A percentile compares a stretch with the other conserved stretches of the same genome.
These are phyloP conservation scores for Chaetodon auriga DNA, from an alignment of 2,113 vertebrate species.

Conservation along the genomic window DNA sequence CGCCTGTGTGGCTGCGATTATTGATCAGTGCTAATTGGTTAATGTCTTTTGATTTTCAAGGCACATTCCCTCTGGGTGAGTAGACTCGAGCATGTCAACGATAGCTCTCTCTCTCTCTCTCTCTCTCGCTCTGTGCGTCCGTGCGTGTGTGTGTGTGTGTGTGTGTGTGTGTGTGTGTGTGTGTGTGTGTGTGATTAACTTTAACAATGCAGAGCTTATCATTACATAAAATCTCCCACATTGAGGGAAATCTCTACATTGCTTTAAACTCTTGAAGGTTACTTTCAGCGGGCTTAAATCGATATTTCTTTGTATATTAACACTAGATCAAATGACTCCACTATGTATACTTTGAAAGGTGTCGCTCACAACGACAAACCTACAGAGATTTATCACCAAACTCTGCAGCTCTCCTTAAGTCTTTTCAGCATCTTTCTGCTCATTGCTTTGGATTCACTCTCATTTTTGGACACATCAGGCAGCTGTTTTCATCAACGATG, in stretches of 20 bases:
- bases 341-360: background rate
- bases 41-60: constrained; percentile 81
- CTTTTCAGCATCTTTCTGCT: background rate
- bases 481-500: background rate
- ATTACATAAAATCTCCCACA: constrained; percentile 22
- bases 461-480: background rate
- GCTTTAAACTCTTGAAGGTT: background rate
- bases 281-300: background rate
- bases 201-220: constrained; percentile 4
- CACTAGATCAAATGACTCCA: background rate
- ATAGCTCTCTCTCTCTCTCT: too few relatives aligned
- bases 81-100: constrained; percentile 44
- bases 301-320: background rate
- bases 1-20: constrained; percentile 61
- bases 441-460: background rate
- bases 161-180: constrained; percentile 11
- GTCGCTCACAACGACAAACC: background rate
- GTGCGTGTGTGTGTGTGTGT: background rate
- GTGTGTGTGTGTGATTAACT: constrained; percentile 36
- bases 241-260: background rate
- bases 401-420: background rate
- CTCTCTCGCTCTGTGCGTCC: background rate
- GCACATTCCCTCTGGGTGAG: constrained; percentile 60
- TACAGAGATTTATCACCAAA: background rate
- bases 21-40: constrained; percentile 82